Base-by-base conservation (phyloP, 2,797 vertebrate genomes). In the Pelobates cultripes region DNA sequence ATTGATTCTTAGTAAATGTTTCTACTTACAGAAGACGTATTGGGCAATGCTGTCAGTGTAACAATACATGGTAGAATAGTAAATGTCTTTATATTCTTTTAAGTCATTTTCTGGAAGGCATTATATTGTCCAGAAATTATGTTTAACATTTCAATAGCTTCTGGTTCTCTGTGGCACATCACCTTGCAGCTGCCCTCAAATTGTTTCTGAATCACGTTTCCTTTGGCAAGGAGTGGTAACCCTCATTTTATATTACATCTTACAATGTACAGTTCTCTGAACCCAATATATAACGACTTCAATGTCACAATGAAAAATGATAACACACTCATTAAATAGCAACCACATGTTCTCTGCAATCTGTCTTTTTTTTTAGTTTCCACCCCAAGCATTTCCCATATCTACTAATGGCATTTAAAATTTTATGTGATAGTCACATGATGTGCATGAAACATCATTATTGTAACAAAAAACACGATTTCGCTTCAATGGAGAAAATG, bases 271-370 rank as follows among this genome's bases (percentile, higher is more conserved):
- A 96, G 95, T 81, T 74, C 93, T 91, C 90, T 90, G 85, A 75
- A 89, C 84, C 87, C 47, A 75, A 89, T 87, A 70, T 89, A 83
- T 89, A 92, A 91, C 88, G 88, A 90, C 90, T 90, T 91, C 91
- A 89, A 93, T 93, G 95, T 95, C 95, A 96, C 90, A 94, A 94
- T 96, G 95, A 96, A 96, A 96, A 96, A 96, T 96, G 94, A 95
- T 96, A 95, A 96, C 93, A 90, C 88, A 92, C 91, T 93, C 94
- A 94, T 95, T 94, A 96, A 94, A 96, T 95, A 90, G 91, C 90
- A 96, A 96, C 94, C 95, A 96, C 91, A 95, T 96, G 95, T 92
- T 93, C 90, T 89, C 90, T 85, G 90, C 84, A 90, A 89, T 89
- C 86, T 84, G 90, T 92, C 89, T 90, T 90, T 87, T 84, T 89